Evolutionary conservation across 2,113 vertebrate genomes (phyloP).

Genomic region (Solea solea): DNA sequence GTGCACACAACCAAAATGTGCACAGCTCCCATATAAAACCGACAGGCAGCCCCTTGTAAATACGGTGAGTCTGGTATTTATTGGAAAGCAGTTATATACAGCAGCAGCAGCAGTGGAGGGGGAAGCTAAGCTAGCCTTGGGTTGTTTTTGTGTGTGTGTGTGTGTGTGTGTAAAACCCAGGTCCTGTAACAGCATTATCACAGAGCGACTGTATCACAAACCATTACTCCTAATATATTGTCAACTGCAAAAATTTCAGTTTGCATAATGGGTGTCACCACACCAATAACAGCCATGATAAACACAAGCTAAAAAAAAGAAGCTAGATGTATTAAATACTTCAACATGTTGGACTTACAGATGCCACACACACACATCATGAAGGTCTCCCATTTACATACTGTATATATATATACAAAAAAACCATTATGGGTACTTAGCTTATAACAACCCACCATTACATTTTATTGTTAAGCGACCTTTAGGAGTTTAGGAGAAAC

Average conservation of each 20-base stretch:
- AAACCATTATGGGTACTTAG: not conserved
- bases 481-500: no score
- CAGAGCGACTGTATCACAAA: constrained; percentile 4
- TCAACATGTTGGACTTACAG: not conserved
- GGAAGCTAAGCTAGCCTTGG: constrained; percentile 33
- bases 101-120: constrained; percentile 6
- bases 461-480: not conserved
- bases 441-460: not conserved
- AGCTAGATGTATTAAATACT: not conserved
- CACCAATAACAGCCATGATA: not conserved
- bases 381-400: not conserved
- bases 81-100: constrained; percentile 15
- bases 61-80: constrained; percentile 18
- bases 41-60: constrained; percentile 21
- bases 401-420: not conserved
- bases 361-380: not conserved
- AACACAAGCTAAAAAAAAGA: not conserved
- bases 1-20: constrained; percentile 2
- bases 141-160: not conserved
- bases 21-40: constrained; percentile 27
- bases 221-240: constrained; percentile 16
- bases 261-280: no score
- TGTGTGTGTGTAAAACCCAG: not conserved
- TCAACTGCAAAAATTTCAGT: no score
- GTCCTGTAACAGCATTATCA: not conserved